These are phyloP conservation scores for Ramphastos sulfuratus DNA, from an alignment of 2,113 vertebrate species.

Conservation along the genomic window DNA sequence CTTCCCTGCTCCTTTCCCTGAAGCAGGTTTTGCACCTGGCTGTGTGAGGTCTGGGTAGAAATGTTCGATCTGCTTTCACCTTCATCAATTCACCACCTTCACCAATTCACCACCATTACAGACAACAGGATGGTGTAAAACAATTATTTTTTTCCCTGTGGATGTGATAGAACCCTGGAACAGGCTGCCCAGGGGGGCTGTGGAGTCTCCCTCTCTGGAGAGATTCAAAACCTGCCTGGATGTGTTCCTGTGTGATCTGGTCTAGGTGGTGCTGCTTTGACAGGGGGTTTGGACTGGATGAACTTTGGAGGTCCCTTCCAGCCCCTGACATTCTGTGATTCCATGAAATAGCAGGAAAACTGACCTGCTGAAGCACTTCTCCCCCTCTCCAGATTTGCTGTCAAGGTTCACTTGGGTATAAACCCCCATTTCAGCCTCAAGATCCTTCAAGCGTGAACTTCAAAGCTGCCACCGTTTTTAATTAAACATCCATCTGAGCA, in stretches of 20 bases:
- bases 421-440: constrained; percentile 19
- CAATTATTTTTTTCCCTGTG: neutral
- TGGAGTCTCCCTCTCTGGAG: too few relatives aligned
- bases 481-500: constrained; percentile 58
- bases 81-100: neutral
- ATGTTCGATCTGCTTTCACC: neutral
- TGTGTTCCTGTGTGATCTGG: too few relatives aligned
- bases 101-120: neutral
- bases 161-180: too few relatives aligned
- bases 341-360: neutral
- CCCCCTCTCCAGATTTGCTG: neutral
- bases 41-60: neutral
- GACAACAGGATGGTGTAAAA: neutral
- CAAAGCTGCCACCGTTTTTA: constrained; percentile 43
- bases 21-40: neutral
- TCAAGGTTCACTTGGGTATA: constrained; percentile 18
- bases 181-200: too few relatives aligned
- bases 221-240: too few relatives aligned
- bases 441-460: constrained; percentile 37
- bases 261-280: too few relatives aligned
- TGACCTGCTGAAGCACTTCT: neutral
- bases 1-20: neutral
- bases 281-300: too few relatives aligned
- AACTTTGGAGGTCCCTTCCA: too few relatives aligned
- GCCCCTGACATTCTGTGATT: too few relatives aligned